Evolutionary conservation across 2,888 invertebrate species (phyloP).

Genomic region (Tinea trinotella): DNA sequence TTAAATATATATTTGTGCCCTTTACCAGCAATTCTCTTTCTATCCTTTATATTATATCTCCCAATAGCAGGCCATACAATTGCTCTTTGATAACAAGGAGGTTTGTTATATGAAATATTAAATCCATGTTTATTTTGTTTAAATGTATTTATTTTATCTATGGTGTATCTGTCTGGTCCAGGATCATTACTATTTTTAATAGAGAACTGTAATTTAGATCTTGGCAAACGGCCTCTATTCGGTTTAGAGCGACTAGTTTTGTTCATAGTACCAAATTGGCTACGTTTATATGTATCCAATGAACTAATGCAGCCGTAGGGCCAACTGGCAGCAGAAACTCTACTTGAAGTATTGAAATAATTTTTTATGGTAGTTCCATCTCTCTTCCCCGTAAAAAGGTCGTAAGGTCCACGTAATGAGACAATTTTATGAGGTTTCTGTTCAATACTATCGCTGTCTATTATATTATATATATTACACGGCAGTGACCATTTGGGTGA

Average conservation of each 20-base stretch:
- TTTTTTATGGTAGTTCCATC: slow-evolving; percentile 66
- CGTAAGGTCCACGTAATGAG: slow-evolving; percentile 53
- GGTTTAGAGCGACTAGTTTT: slow-evolving; percentile 43
- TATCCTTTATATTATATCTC: slow-evolving; percentile 34
- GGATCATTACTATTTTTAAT: slow-evolving; percentile 60
- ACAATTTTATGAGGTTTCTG: slow-evolving; percentile 47
- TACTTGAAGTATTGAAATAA: slow-evolving; percentile 50
- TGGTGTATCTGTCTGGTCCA: slow-evolving; percentile 60
- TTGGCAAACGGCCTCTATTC: slow-evolving; percentile 54
- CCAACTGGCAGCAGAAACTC: slow-evolving; percentile 45
- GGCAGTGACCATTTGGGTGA: slow-evolving; percentile 46
- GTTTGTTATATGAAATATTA: slow-evolving; percentile 50
- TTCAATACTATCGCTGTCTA: slow-evolving; percentile 47
- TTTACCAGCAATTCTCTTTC: slow-evolving; percentile 39
- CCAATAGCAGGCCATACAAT: slow-evolving; percentile 60
- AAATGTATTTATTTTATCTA: slow-evolving; percentile 33
- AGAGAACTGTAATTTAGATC: too few species aligned
- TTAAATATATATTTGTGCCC: slow-evolving; percentile 52
- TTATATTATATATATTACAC: slow-evolving; percentile 47
- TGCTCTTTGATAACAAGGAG: slow-evolving; percentile 43
- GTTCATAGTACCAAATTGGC: slow-evolving; percentile 49
- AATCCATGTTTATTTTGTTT: slow-evolving; percentile 39
- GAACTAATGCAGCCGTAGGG: slow-evolving; percentile 41
- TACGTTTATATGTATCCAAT: slow-evolving; percentile 43
- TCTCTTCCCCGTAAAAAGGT: slow-evolving; percentile 62